These are phyloP conservation scores for Jacana jacana DNA, from an alignment of 2,113 vertebrate species.

Conservation along the genomic window DNA sequence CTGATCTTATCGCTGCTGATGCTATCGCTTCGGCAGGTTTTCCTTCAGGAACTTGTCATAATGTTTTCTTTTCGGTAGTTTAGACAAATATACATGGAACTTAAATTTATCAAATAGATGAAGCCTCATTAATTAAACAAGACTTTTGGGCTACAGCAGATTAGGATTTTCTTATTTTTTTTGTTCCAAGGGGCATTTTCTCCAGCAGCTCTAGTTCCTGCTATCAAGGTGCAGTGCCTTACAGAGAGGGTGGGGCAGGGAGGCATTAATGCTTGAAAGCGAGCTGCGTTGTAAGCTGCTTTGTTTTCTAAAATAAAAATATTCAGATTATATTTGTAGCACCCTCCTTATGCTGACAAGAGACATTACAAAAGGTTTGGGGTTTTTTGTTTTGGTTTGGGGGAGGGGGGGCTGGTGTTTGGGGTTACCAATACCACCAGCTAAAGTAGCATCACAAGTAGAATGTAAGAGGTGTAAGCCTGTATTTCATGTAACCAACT, in stretches of 20 bases:
- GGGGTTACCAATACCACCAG: background rate
- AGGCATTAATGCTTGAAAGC: background rate
- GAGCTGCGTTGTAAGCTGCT: background rate
- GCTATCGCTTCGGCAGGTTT: slow-evolving; percentile 24
- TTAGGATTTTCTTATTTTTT: background rate
- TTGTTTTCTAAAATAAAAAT: background rate
- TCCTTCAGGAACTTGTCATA: slow-evolving; percentile 38
- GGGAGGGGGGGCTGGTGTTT: too few species aligned
- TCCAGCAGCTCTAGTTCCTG: background rate
- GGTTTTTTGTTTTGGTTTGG: too few species aligned
- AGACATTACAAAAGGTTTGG: background rate
- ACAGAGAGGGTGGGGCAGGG: background rate
- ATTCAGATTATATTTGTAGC: background rate
- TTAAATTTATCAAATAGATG: slow-evolving; percentile 45
- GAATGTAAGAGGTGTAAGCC: background rate
- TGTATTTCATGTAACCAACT: background rate
- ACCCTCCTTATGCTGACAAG: too few species aligned
- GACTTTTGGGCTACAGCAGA: background rate
- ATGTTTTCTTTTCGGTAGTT: slow-evolving; percentile 58
- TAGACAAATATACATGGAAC: slow-evolving; percentile 48
- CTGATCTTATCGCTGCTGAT: slow-evolving; percentile 55
- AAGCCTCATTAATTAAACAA: slow-evolving; percentile 50
- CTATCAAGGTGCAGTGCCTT: background rate
- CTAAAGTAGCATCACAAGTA: background rate
- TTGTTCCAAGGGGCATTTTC: background rate